These are phyloP conservation scores for Drosophila basisetae DNA, from an alignment of 2,888 invertebrate species.

Conservation along the genomic window DNA sequence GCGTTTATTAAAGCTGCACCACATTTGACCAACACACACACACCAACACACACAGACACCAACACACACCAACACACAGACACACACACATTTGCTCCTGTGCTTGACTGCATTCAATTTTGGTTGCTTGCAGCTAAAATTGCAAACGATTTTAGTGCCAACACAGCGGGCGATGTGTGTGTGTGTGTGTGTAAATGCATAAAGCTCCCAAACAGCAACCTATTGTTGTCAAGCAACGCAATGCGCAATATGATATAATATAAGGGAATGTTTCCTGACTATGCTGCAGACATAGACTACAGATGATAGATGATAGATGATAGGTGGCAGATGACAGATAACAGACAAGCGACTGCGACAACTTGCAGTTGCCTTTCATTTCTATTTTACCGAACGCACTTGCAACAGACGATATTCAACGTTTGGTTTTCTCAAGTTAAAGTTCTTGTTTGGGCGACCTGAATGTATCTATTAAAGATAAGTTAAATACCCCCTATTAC, in stretches of 20 bases:
- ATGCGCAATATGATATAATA: not conserved
- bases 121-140: not conserved
- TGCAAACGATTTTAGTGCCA: not conserved
- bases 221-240: not conserved
- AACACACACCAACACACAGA: not conserved
- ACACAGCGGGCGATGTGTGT: not conserved
- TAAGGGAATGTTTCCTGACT: not conserved
- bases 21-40: conserved; percentile 32
- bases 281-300: not conserved
- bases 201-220: not conserved
- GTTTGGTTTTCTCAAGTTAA: not conserved
- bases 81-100: not conserved
- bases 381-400: not conserved
- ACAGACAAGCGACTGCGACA: not conserved
- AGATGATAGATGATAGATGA: not conserved
- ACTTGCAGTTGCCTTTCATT: not conserved
- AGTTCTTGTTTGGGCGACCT: not conserved
- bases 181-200: not conserved
- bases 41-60: not conserved
- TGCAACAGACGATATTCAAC: not conserved
- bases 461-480: not conserved
- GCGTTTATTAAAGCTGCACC: conserved; percentile 63
- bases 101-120: not conserved
- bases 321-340: not conserved
- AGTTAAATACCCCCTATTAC: not conserved